Evolutionary conservation across 2,888 invertebrate species (phyloP), one percentile per base, ranked within the genome.

Genomic region (Rhopalosiphum nymphaeae): DNA sequence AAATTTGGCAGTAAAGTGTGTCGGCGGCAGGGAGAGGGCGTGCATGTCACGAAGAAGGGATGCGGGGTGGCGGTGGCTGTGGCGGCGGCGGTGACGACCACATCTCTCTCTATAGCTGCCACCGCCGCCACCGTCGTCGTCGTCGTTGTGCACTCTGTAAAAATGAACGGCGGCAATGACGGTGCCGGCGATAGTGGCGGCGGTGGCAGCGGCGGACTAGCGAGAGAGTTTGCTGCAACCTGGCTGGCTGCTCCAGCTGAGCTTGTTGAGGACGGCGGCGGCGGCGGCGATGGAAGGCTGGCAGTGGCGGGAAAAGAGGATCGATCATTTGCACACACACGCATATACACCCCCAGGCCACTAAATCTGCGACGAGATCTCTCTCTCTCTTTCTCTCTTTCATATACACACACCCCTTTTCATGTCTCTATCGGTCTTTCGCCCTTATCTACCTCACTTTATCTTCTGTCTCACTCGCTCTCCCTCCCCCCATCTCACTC

Each of bases 241-340:
- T 89, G 93, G 89, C 93, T n/a, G 89, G 42, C 26, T 89, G 89
- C 61, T 49, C 91, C 21, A 61, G 84, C 91, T 89, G 89, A 89
- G 93, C 93, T 89, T 93, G 89, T 89, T 56, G 93, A 78, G 78
- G 49, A 88, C 88, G 88, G 42, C 29, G 88, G 57, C 56, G 84
- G n/a, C 26, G 26, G 61, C 46, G 49, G 25, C 16, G 53, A 85
- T 29, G 85, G 53, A 57, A 53, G 53, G 53, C 21, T 16, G 53
- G 29, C 16, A 46, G 87, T 42, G 61, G 57, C 46, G 88, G 93
- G 84, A 78, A 89, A 89, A 90, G 93, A 93, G 93, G 93, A 93
- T 93, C 93, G 93, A 93, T 93, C 93, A 93, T 93, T 93, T 93
- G 93, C 93, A 93, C 93, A 93, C 93, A 93, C 93, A 57, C 89